Percentiles rank a stretch among this genome's conserved stretches.
These are phyloP conservation scores for Acipenser transmontanus DNA, from an alignment of 2,797 vertebrate species.

Conservation along the genomic window DNA sequence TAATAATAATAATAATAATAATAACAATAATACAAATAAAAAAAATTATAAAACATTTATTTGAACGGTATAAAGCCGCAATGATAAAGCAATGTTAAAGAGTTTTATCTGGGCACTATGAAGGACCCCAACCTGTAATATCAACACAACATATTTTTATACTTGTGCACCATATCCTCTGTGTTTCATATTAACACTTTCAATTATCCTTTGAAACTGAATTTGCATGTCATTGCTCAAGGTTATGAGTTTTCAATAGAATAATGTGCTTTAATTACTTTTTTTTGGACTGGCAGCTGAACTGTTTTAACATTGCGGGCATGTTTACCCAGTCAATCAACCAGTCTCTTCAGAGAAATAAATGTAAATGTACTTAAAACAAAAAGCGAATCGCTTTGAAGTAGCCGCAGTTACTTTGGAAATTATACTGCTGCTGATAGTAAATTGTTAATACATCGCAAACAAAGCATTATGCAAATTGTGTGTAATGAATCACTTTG, in stretches of 20 bases:
- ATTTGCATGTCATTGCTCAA: slow-evolving; percentile 37
- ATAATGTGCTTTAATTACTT: slow-evolving; percentile 40
- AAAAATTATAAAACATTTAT: too few species aligned
- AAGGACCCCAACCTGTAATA: slow-evolving; percentile 1
- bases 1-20: too few species aligned
- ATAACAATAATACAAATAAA: too few species aligned
- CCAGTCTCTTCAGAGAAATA: slow-evolving; percentile 32
- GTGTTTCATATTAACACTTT: slow-evolving; percentile 31
- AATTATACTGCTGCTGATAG: slow-evolving; percentile 35
- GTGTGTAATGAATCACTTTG: slow-evolving; percentile 30
- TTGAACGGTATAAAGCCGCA: too few species aligned
- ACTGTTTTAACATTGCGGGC: slow-evolving; percentile 32
- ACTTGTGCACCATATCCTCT: slow-evolving; percentile 27
- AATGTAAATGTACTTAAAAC: slow-evolving; percentile 43
- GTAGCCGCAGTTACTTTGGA: slow-evolving; percentile 39
- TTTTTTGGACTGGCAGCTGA: slow-evolving; percentile 33
- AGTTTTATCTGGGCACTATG: too few species aligned
- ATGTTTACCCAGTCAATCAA: slow-evolving; percentile 45
- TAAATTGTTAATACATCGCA: slow-evolving; percentile 40
- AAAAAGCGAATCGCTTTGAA: slow-evolving; percentile 48
- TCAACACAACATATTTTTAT: slow-evolving; percentile 18
- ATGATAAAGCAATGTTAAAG: too few species aligned
- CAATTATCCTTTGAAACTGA: slow-evolving; percentile 40
- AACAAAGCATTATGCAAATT: slow-evolving; percentile 49
- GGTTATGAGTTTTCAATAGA: slow-evolving; percentile 34